A percentile compares a stretch with the other conserved stretches of the same genome.
These are phyloP conservation scores for Cephalopholis sonnerati DNA, from an alignment of 2,113 vertebrate species.

Conservation along the genomic window DNA sequence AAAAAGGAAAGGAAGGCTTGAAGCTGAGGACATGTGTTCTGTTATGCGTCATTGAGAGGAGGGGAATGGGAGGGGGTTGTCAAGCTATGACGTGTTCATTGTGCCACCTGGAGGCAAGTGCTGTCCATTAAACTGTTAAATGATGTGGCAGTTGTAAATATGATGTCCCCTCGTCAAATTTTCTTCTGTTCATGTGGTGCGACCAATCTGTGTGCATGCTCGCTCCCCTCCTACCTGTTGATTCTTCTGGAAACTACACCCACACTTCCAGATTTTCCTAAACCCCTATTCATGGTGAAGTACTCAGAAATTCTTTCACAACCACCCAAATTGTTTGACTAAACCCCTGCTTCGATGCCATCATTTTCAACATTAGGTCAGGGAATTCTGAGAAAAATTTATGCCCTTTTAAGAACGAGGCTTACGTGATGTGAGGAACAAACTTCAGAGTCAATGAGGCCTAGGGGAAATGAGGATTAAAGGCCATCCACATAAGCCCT, in stretches of 20 bases:
- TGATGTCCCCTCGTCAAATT: slow-evolving; percentile 12
- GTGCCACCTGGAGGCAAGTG: slow-evolving; percentile 20
- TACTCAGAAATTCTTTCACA: slow-evolving; percentile 4
- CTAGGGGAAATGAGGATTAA: slow-evolving; percentile 52
- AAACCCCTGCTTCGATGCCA: slow-evolving; percentile 6
- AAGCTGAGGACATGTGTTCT: slow-evolving; percentile 47
- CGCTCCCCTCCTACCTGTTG: not conserved
- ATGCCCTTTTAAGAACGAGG: slow-evolving; percentile 3
- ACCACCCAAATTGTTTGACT: slow-evolving; percentile 9
- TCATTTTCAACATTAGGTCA: slow-evolving; percentile 37
- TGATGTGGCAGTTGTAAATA: slow-evolving; percentile 33
- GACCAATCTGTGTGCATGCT: slow-evolving; percentile 3
- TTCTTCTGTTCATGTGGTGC: slow-evolving; percentile 4
- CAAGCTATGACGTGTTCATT: slow-evolving; percentile 43
- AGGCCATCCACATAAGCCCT: slow-evolving; percentile 39
- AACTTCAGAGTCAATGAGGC: slow-evolving; percentile 45
- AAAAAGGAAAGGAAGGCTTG: slow-evolving; percentile 43
- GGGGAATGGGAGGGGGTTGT: slow-evolving; percentile 22
- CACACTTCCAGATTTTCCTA: slow-evolving; percentile 40
- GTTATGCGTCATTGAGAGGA: slow-evolving; percentile 42
- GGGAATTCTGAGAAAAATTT: slow-evolving; percentile 2
- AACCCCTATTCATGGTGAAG: slow-evolving; percentile 41
- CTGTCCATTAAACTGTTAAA: slow-evolving; percentile 21
- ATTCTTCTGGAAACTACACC: slow-evolving; percentile 48
- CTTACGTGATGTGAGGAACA: slow-evolving; percentile 21